These are phyloP conservation scores for Protomyctophum bolini DNA, from an alignment of 2,113 vertebrate species.

Conservation along the genomic window DNA sequence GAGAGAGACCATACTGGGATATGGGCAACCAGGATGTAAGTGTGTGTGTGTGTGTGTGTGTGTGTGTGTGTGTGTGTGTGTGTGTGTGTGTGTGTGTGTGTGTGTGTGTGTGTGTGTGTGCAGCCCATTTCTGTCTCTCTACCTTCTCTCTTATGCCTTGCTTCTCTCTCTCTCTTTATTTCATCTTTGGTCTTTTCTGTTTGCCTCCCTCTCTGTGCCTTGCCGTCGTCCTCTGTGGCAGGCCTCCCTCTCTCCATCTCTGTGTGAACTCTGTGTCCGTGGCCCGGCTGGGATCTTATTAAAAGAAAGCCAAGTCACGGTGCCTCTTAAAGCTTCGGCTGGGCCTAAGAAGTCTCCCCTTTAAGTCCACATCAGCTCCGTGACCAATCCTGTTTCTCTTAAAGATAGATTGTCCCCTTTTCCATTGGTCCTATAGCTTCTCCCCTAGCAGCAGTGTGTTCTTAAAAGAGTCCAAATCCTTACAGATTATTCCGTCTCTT, in stretches of 20 bases:
- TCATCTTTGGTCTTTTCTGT: constrained; percentile 11
- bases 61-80: not conserved
- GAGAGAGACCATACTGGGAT: constrained; percentile 98
- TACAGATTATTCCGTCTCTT: constrained; percentile 28
- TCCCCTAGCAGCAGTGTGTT: constrained; percentile 22
- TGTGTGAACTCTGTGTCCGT: constrained; percentile 47
- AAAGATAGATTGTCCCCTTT: constrained; percentile 52
- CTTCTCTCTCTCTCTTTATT: constrained; percentile 14
- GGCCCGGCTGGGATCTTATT: constrained; percentile 57
- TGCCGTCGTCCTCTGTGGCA: constrained; percentile 1
- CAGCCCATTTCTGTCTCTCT: constrained; percentile 34
- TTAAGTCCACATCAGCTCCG: constrained; percentile 68
- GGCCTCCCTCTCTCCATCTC: constrained; percentile 3
- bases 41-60: constrained; percentile 41
- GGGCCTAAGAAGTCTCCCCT: constrained; percentile 51
- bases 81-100: not conserved
- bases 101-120: not conserved
- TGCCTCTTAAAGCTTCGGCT: constrained; percentile 47
- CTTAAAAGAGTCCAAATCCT: constrained; percentile 47
- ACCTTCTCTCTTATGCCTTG: not conserved
- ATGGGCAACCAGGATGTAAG: constrained; percentile 98
- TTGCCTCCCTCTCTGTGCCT: not conserved
- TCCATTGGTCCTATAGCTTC: constrained; percentile 30
- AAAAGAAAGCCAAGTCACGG: constrained; percentile 48
- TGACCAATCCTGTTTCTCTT: constrained; percentile 76